Percentiles rank a stretch among this genome's conserved stretches.
These are phyloP conservation scores for Sinhomidia bicolor DNA, from an alignment of 2,888 invertebrate genomes.

Conservation along the genomic window DNA sequence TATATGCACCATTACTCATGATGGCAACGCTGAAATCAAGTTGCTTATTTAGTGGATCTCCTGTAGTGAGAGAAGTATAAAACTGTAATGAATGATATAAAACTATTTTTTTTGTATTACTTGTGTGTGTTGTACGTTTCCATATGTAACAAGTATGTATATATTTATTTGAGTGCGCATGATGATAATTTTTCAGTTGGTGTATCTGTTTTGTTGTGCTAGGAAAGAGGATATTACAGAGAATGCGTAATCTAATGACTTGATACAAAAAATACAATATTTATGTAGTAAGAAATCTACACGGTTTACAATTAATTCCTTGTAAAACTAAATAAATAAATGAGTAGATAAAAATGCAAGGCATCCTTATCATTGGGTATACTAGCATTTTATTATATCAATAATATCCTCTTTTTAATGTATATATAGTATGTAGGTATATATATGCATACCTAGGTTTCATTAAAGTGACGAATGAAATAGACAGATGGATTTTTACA, in stretches of 20 bases:
- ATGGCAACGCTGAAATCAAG: slow-evolving; percentile 12
- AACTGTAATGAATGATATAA: not conserved
- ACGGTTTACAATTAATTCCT: slow-evolving; percentile 33
- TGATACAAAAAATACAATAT: slow-evolving; percentile 9
- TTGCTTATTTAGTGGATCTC: not conserved
- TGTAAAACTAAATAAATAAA: slow-evolving; percentile 27
- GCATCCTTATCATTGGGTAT: not conserved
- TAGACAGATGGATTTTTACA: not conserved
- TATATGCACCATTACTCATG: slow-evolving; percentile 59
- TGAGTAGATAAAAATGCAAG: slow-evolving; percentile 48
- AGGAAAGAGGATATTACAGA: not conserved
- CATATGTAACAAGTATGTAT: not conserved
- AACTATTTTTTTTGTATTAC: no score
- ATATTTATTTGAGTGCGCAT: no score
- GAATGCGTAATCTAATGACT: not conserved
- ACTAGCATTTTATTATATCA: no score
- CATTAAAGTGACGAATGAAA: not conserved
- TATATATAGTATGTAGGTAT: not conserved
- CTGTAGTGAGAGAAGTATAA: not conserved
- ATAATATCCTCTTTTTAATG: not conserved
- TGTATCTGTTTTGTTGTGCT: not conserved
- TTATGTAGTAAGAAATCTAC: slow-evolving; percentile 15
- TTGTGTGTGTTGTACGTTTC: not conserved
- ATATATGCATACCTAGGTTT: no score
- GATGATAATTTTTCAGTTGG: not conserved